Evolutionary conservation across 2,797 vertebrate species (phyloP), one percentile per base, ranked within the genome.

Genomic region (Lerista edwardsae): DNA sequence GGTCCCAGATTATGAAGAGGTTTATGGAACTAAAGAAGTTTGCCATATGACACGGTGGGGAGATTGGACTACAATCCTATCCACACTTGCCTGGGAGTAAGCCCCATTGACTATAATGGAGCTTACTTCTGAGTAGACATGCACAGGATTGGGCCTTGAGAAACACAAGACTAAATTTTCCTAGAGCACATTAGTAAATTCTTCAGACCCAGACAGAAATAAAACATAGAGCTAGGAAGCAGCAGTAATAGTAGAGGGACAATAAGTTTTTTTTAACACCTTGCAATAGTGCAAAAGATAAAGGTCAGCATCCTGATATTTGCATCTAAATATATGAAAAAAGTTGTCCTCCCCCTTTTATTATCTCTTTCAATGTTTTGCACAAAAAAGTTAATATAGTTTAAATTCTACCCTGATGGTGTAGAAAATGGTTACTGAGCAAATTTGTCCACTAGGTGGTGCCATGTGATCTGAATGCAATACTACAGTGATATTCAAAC

Each of bases 401-500:
- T 44, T 51, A 55, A 23, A 47, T 47, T 36, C 47, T 31, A 19
- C 10, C 55, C 75, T 3, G 65, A 19, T 19, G 67, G 62, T 64
- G 79, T 55, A 55, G 1, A 0, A 19, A 85, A 80, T 0, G 0
- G 25, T 79, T 44, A 47, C 6, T 8, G 19, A 59, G 47, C 44
- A 29, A 74, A 78, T 59, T 14, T 55, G 85, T 44, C 91, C 93
- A 90, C 88, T 82, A 93, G 93, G 84, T 93, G 93, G 91, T 71
- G 88, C 91, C 57, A 75, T 11, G 36, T 64, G 11, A 61, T 64
- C 55, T 84, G 3, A 34, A 84, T 87, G 19, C 8, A 74, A n/a
- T n/a, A n/a, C n/a, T n/a, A n/a, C n/a, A n/a, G n/a, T n/a, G n/a
- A n/a, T n/a, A n/a, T n/a, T n/a, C n/a, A n/a, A n/a, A n/a, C n/a